Base-by-base conservation (phyloP, 92 coral and sea anemone species). In the Epizoanthus fatuus region DNA sequence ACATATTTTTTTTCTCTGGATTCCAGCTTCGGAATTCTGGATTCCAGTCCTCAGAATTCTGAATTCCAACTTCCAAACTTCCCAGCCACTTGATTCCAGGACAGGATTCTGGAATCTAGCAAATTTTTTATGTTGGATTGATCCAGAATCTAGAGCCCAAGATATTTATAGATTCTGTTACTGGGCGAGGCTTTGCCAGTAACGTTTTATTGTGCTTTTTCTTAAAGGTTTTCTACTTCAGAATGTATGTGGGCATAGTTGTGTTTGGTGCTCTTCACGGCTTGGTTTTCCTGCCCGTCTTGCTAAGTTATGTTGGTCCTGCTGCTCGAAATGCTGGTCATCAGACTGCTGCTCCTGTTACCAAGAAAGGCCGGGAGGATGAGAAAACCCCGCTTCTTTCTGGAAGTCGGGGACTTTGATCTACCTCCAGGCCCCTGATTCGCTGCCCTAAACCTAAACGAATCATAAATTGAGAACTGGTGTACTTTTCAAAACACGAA, bases 221-320 rank as follows among this genome's bases (percentile, higher is more conserved):
- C 79, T 83, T 90, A 66, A 95, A 97, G 98, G 98, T 96, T 22
- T 96, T 96, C 92, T 97, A 97, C 87, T 97, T 97, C 95, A 94
- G 99, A 81, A 97, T 96, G 98, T 95, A 96, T 88, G 89, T 96
- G 74, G 99, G 99, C 65, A 95, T 96, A 62, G 99, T 96, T 38
- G 69, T 93, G 37, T 93, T 96, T 59, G 99, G 99, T 75, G 99
- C 98, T 12, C 88, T 90, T 3, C 99, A 96, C 53, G 98, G 99
- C 73, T 81, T 97, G 38, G 86, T 97, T 20, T 93, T 97, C 80
- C 93, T 97, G 47, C 99, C 99, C 2, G 98, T 97, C 3, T 85
- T 97, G 12, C 89, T 97, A 15, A 95, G 98, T 68, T 97, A 97
- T 93, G 81, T 95, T 15, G 98, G 98, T 11, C 99, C 98, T 40